Base-by-base conservation (phyloP, 92 coral and sea anemone species). In the Desmophyllum pertusum region DNA sequence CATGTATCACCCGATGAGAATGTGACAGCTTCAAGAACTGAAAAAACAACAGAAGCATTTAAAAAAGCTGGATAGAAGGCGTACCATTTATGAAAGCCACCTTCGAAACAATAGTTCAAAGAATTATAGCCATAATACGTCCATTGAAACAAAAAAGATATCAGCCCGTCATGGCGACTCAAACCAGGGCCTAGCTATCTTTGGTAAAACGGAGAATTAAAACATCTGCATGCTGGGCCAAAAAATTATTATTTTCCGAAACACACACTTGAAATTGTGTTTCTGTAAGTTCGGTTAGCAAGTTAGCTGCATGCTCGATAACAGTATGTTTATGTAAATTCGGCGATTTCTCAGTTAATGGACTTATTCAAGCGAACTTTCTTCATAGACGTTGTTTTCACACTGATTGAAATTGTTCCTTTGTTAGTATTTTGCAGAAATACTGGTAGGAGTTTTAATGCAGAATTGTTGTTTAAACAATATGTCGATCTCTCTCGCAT, bases 1-100 rank as follows among this genome's bases (percentile, higher is more conserved):
- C 59, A 7, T 48, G 39, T 50, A n/a, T 35, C 25, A 35, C 36
- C 30, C 8, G 51, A 29, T 11, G 71, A 70, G 8, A 82, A 27
- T 25, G 40, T 82, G 86, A 82, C 78, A 73, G 66, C 29, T 82
- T 59, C 15, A 43, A 82, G 36, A 81, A 52, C 89, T 53, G 68
- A 18, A 29, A 50, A 64, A 69, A 80, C 73, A 55, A 65, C 59
- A 36, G 80, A 33, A 38, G 35, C 84, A 52, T 65, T 73, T 73
- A 38, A 35, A 30, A 67, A 33, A 55, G 45, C 45, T n/a, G 42
- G 38, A 42, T 43, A 13, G 55, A 29, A 33, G 39, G 10, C 8
- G 67, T 29, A 45, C 41, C 39, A 77, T 59, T 25, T 27, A n/a
- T 18, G 53, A 61, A 77, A 33, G n/a, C 36, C 40, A 42, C 53